Evolutionary conservation across 2,888 invertebrate genomes (phyloP).

Genomic region (Mesochorus sp.): DNA sequence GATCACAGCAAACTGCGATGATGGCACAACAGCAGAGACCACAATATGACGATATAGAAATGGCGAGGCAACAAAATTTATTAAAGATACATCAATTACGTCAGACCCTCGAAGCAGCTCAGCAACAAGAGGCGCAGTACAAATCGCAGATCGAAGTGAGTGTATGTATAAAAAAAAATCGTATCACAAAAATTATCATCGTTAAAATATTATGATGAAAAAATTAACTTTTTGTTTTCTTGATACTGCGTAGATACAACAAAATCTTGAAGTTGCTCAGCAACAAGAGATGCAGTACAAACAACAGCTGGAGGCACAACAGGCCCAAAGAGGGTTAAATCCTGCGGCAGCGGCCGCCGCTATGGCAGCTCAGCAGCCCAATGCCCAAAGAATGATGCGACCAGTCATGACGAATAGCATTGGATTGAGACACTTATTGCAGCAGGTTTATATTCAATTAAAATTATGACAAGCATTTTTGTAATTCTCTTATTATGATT

Average conservation of each 20-base stretch:
- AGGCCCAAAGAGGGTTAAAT: slow-evolving; percentile 79
- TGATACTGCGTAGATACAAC: slow-evolving; percentile 84
- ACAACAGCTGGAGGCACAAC: slow-evolving; percentile 85
- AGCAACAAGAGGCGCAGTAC: slow-evolving; percentile 90
- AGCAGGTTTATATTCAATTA: slow-evolving; percentile 84
- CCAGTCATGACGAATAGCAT: slow-evolving; percentile 91
- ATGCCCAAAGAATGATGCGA: slow-evolving; percentile 87
- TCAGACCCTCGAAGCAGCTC: slow-evolving; percentile 91
- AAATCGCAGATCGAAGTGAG: slow-evolving; percentile 90
- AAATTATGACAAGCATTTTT: neutral
- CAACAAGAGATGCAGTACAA: slow-evolving; percentile 92
- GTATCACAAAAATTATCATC: neutral
- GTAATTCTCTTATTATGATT: neutral
- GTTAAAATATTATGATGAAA: neutral
- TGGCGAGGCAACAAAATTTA: slow-evolving; percentile 90
- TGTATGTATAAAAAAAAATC: slow-evolving; percentile 84
- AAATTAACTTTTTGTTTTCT: neutral
- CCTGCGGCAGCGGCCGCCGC: slow-evolving; percentile 75
- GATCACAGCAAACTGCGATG: slow-evolving; percentile 68
- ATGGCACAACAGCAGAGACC: slow-evolving; percentile 80
- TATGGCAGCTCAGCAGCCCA: slow-evolving; percentile 81
- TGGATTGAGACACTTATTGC: slow-evolving; percentile 90
- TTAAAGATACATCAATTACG: slow-evolving; percentile 90
- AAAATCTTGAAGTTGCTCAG: slow-evolving; percentile 88
- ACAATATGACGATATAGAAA: slow-evolving; percentile 86